Percentiles rank a stretch among this genome's conserved stretches.
These are phyloP conservation scores for Calameuta pallipes DNA, from an alignment of 2,888 invertebrate species.

Conservation along the genomic window DNA sequence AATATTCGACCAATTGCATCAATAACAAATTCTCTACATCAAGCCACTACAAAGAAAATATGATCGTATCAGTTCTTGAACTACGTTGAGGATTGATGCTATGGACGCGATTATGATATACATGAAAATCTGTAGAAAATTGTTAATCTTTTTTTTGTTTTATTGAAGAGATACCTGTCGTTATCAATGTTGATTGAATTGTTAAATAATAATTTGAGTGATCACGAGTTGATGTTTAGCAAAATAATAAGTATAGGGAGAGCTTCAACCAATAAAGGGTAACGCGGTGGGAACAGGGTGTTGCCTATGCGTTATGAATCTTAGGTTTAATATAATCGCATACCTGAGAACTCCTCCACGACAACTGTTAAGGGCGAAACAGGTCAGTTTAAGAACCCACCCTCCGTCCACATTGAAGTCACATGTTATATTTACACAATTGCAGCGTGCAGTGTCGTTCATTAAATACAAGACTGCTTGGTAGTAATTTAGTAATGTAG, in stretches of 20 bases:
- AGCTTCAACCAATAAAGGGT: not conserved
- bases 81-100: not conserved
- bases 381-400: slow-evolving; percentile 57
- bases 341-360: slow-evolving; percentile 61
- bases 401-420: slow-evolving; percentile 60
- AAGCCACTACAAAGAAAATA: not conserved
- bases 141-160: not conserved
- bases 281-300: not conserved
- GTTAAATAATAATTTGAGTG: not conserved
- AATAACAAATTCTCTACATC: not conserved
- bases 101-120: not conserved
- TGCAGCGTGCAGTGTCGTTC: not conserved
- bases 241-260: not conserved
- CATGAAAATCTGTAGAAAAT: not conserved
- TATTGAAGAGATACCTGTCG: not conserved
- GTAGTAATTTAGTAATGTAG: not conserved
- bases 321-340: slow-evolving; percentile 33
- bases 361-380: slow-evolving; percentile 59
- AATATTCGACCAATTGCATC: not conserved
- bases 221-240: not conserved
- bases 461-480: not conserved
- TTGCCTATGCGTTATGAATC: not conserved
- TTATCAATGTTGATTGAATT: not conserved
- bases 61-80: not conserved
- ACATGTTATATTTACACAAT: slow-evolving; percentile 62